Base-by-base conservation (phyloP, 2,888 invertebrate species). In the Lithophane semibrunnea region DNA sequence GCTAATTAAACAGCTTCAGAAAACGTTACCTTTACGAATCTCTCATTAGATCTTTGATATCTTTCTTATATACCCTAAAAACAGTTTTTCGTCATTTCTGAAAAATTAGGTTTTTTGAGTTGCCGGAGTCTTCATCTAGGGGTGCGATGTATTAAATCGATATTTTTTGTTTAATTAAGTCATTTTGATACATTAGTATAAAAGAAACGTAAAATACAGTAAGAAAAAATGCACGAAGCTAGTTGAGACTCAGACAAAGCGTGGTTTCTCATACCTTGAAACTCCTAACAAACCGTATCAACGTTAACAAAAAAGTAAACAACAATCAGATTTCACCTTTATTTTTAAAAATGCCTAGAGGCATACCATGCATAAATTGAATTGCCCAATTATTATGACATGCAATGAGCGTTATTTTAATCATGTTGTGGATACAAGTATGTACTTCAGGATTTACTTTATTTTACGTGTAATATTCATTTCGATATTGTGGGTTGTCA, bases 351-450 rank as follows among this genome's bases (percentile, higher is more conserved):
- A 52, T 29, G n/a, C 13, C 24, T 24, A n/a, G 2, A 54, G 9
- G 9, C 18, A 16, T 13, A n/a, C 5, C n/a, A 44, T 13, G 44
- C 54, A 29, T 63, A 37, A 44, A 78, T 16, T 58, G 60, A 78
- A 79, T 79, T 71, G 21, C 49, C 65, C 58, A 79, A 78, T 79
- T 79, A 71, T 58, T 49, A 49, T 56, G 24, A 56, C 58, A 60
- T 60, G 66, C 49, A 67, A 56, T n/a, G 42, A 54, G 18, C 54
- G 37, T 42, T 58, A 67, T 65, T 68, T 68, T 73, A 54, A 68
- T 68, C 42, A 44, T 24, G n/a, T 54, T 29, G 60, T 54, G 44
- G 16, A 65, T 49, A 65, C 21, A 61, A 66, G 37, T 37, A 71
- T 21, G 21, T 18, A 44, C 49, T 52, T 47, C 58, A 13, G 42